A percentile compares a stretch with the other conserved stretches of the same genome.
phyloP scores from a whole-genome alignment of 2,113 vertebrate species.

The Formicarius rufipectus region DNA sequence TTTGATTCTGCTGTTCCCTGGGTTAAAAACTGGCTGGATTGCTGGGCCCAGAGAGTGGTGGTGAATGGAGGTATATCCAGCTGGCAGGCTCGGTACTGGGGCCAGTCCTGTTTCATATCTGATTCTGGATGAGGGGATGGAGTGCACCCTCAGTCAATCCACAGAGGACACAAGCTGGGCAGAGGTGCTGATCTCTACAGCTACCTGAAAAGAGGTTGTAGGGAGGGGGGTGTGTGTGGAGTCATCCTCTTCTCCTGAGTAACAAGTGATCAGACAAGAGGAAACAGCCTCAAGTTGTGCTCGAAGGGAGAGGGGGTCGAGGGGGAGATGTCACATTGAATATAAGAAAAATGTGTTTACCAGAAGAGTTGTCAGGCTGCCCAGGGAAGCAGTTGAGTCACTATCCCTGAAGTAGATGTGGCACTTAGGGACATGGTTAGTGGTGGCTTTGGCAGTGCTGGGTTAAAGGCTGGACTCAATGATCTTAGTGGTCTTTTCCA shows the following conservation, averaged over 20 bases:
- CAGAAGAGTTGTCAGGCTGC: neutral
- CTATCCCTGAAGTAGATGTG: neutral
- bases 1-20: neutral
- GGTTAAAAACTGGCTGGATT: neutral
- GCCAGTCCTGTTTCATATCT: neutral
- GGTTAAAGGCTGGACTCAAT: neutral
- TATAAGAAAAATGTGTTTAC: neutral
- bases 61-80: neutral
- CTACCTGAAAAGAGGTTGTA: neutral
- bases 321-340: neutral
- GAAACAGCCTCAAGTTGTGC: neutral
- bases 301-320: neutral
- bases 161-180: neutral
- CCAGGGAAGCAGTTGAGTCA: neutral
- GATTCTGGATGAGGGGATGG: too few species aligned
- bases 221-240: neutral
- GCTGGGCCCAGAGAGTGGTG: neutral
- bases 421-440: neutral
- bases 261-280: neutral
- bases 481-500: neutral
- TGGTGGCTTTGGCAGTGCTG: neutral
- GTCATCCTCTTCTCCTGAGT: neutral
- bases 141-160: neutral
- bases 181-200: neutral
- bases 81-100: neutral